Base-by-base conservation (phyloP, 2,797 vertebrate genomes). In the Gadopsis marmoratus region DNA sequence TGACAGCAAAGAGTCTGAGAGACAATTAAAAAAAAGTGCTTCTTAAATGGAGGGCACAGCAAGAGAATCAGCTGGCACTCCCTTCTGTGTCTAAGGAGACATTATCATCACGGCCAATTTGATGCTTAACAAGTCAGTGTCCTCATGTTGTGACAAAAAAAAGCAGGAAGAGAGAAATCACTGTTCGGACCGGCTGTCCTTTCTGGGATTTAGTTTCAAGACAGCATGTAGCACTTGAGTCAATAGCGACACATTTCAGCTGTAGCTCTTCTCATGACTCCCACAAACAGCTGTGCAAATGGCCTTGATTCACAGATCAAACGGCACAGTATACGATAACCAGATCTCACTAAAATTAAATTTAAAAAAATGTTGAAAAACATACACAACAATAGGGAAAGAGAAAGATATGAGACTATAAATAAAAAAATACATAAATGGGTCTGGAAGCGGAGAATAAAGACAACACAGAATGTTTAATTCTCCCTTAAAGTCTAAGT, bases 281-380 rank as follows among this genome's bases (percentile, higher is more conserved):
- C 69, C 50, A 77, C 48, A 41, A 65, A 33, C 58, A 77, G 75
- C 19, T 55, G 53, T 37, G 39, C 7, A 71, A 68, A 37, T 19
- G 64, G 53, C 45, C 31, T 78, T 62, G 23, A 82, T 43, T 58
- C 68, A 67, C 7, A 79, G 19, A 74, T 70, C 55, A 55, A 58
- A 19, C 59, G 59, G 33, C 16, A 48, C 13, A 33, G 4, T 41
- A 17, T 7, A 11, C 26, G 14, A 56, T 21, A 47, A 37, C 16
- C 26, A 35, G 3, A 45, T 59, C 0, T 29, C 19, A 45, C 41
- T 14, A 19, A 23, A 29, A 35, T 5, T 21, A 26, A 39, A 16
- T 26, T 26, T 26, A 13, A 37, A 54, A 6, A 10, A 33, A 19
- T 41, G 39, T 41, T 41, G 1, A 14, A 37, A 33, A 7, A n/a